These are phyloP conservation scores for Dendropsophus ebraccatus DNA, from an alignment of 2,113 vertebrate genomes.

Conservation along the genomic window DNA sequence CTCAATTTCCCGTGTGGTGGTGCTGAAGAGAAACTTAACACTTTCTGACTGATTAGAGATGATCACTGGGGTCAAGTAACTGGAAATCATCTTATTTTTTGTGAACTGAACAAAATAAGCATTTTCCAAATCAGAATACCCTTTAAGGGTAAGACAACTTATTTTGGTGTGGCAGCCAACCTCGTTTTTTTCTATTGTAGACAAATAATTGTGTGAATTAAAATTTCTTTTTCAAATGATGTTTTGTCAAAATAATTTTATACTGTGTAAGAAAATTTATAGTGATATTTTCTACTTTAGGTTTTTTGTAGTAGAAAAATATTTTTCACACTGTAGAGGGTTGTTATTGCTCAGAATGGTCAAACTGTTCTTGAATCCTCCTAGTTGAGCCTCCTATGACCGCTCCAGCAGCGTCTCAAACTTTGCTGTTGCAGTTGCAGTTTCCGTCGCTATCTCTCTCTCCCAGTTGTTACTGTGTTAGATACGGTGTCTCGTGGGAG, in stretches of 20 bases:
- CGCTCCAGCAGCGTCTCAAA: neutral
- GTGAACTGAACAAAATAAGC: too few relatives aligned
- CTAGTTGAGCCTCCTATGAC: neutral
- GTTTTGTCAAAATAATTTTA: too few relatives aligned
- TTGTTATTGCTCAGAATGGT: neutral
- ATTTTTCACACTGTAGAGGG: neutral
- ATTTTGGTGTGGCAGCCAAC: too few relatives aligned
- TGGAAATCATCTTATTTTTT: too few relatives aligned
- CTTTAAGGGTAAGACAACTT: too few relatives aligned
- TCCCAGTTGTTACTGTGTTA: conserved; percentile 5
- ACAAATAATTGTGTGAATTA: too few relatives aligned
- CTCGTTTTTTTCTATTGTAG: too few relatives aligned
- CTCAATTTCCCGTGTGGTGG: neutral
- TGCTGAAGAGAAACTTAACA: neutral
- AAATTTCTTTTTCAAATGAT: too few relatives aligned
- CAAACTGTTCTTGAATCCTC: neutral
- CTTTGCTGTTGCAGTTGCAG: too few relatives aligned
- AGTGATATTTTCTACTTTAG: neutral
- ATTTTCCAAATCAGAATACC: too few relatives aligned
- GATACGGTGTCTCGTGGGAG: neutral
- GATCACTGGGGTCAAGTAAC: too few relatives aligned
- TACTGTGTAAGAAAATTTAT: neutral
- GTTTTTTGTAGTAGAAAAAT: too few relatives aligned
- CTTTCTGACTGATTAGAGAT: neutral
- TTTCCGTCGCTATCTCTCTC: neutral